These are phyloP conservation scores for Schizopygopsis malacanthus DNA, from an alignment of 2,797 vertebrate genomes.

Conservation along the genomic window DNA sequence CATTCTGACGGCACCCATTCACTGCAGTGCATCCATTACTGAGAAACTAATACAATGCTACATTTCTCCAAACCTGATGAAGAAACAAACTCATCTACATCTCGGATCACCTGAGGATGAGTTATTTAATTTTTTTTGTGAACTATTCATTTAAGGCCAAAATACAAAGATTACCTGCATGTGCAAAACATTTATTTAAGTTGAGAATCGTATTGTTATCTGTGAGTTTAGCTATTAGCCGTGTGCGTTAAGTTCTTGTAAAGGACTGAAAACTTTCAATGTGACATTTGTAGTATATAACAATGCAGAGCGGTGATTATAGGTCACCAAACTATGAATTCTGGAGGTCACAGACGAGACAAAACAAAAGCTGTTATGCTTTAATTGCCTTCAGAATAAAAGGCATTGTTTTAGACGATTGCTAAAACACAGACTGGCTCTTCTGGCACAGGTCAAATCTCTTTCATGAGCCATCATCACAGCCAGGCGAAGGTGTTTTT, in stretches of 20 bases:
- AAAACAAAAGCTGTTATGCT: background rate
- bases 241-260: background rate
- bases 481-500: constrained; percentile 6
- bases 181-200: background rate
- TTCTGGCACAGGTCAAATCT: background rate
- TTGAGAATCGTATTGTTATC: background rate
- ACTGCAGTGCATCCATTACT: background rate
- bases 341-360: background rate
- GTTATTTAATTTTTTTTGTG: no score
- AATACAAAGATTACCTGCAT: background rate
- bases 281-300: background rate
- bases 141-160: background rate
- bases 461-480: background rate
- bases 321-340: background rate
- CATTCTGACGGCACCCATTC: background rate
- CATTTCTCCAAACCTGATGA: background rate
- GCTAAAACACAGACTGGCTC: constrained; percentile 14
- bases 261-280: background rate
- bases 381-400: background rate
- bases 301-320: background rate
- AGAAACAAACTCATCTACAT: background rate
- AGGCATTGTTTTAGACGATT: background rate
- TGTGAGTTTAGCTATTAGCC: background rate
- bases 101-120: background rate
- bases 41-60: background rate